Conservation (phyloP, 2,113 vertebrate genomes). For the Thermophis baileyi region DNA sequence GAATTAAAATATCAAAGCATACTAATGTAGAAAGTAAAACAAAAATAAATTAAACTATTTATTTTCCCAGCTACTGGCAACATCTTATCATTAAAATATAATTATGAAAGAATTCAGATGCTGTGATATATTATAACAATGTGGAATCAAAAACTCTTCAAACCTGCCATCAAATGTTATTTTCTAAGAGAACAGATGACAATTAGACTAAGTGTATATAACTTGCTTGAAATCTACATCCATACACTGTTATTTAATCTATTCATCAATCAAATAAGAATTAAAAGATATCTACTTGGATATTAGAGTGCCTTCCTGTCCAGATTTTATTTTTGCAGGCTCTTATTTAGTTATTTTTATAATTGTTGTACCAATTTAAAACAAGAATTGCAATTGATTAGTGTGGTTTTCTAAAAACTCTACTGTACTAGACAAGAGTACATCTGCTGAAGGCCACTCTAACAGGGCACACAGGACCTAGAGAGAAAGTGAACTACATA, state of each 20-base stretch:
- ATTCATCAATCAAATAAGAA: slow-evolving; percentile 3
- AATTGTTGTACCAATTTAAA: neutral
- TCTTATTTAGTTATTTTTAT: neutral
- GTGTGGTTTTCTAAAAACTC: neutral
- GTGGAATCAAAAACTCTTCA: slow-evolving; percentile 4
- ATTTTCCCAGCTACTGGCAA: neutral
- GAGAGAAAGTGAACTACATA: neutral
- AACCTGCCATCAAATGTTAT: slow-evolving; percentile 11
- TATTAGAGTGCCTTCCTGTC: neutral
- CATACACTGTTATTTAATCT: slow-evolving; percentile 8
- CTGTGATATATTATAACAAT: slow-evolving; percentile 11
- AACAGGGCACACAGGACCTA: neutral
- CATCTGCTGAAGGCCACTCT: neutral
- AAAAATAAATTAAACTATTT: slow-evolving; percentile 15
- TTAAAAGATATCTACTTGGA: neutral
- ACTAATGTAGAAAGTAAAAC: slow-evolving; percentile 9
- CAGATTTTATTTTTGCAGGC: neutral
- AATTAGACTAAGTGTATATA: slow-evolving; percentile 16
- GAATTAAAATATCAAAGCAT: slow-evolving; percentile 31
- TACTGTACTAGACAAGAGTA: neutral
- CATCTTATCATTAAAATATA: slow-evolving; percentile 15
- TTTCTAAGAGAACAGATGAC: slow-evolving; percentile 7
- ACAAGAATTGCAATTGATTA: slow-evolving; percentile 1
- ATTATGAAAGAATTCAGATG: slow-evolving; percentile 25
- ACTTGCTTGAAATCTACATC: neutral